phyloP scores from a whole-genome alignment of 2,113 vertebrate species.

The Tamias sibiricus region DNA sequence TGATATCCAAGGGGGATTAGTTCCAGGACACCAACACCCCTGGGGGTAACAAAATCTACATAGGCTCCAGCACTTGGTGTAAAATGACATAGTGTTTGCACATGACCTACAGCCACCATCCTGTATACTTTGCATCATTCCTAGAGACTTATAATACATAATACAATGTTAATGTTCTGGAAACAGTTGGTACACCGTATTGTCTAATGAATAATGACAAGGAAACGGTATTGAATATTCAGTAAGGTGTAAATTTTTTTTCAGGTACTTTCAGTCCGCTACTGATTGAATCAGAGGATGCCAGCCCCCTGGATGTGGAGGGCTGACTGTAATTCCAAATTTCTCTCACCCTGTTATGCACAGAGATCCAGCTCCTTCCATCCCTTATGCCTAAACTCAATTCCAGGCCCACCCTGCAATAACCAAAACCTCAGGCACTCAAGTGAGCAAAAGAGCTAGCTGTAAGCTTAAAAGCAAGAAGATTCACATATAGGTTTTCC shows the following conservation, averaged over 20 bases:
- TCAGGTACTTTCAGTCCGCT: neutral
- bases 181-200: neutral
- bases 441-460: neutral
- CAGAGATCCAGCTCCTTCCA: neutral
- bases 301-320: neutral
- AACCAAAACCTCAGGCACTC: slow-evolving; percentile 2
- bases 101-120: neutral
- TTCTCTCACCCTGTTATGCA: neutral
- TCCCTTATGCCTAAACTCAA: neutral
- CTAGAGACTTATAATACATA: neutral
- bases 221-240: neutral
- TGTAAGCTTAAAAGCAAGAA: slow-evolving; percentile 28
- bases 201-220: neutral
- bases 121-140: neutral
- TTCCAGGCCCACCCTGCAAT: neutral
- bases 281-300: neutral
- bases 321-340: neutral
- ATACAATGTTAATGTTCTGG: neutral
- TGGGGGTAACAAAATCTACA: neutral
- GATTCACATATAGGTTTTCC: neutral
- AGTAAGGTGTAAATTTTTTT: neutral
- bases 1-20: neutral
- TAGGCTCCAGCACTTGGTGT: neutral
- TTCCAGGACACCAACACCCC: neutral
- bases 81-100: neutral